A percentile compares a stretch with the other conserved stretches of the same genome.
Evolutionary conservation across 2,113 vertebrate species (phyloP).

Genomic region (Nesogale talazaci): DNA sequence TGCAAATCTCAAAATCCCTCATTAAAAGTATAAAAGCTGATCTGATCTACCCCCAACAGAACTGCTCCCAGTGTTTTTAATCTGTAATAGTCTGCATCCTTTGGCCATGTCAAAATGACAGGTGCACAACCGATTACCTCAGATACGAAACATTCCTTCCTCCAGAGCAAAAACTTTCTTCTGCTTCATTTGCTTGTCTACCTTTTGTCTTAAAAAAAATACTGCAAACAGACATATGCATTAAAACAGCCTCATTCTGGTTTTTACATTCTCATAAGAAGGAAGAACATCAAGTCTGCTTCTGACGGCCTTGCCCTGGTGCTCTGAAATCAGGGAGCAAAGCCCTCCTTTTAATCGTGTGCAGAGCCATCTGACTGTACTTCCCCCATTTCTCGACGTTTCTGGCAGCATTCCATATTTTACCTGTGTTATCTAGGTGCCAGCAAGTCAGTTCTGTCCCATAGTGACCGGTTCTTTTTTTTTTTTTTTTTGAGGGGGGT

Average conservation of each 20-base stretch:
- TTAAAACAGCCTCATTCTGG: slow-evolving; percentile 76
- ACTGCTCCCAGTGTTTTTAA: slow-evolving; percentile 78
- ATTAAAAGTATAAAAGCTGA: slow-evolving; percentile 84
- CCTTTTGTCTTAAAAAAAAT: slow-evolving; percentile 58
- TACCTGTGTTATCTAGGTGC: not conserved
- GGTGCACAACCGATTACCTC: slow-evolving; percentile 65
- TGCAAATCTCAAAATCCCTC: slow-evolving; percentile 75
- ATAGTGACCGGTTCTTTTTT: too few relatives aligned
- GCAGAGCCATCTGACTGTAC: slow-evolving; percentile 87
- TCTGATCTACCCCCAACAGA: slow-evolving; percentile 72
- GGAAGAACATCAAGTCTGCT: slow-evolving; percentile 53
- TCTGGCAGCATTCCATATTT: not conserved
- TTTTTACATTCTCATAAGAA: slow-evolving; percentile 67
- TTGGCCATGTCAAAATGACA: slow-evolving; percentile 56
- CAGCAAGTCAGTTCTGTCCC: too few relatives aligned
- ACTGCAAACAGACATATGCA: slow-evolving; percentile 65
- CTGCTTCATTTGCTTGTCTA: not conserved
- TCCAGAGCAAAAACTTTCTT: not conserved
- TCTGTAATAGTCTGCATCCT: slow-evolving; percentile 61
- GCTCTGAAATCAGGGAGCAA: not conserved
- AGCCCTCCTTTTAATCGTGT: slow-evolving; percentile 86
- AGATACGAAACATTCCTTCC: slow-evolving; percentile 25
- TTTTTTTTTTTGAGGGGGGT: too few relatives aligned
- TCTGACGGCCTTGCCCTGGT: slow-evolving; percentile 68
- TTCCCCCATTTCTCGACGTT: too few relatives aligned